A percentile compares a stretch with the other conserved stretches of the same genome.
phyloP scores from a whole-genome alignment of 2,888 invertebrate genomes.

The Cephus pygmeus region DNA sequence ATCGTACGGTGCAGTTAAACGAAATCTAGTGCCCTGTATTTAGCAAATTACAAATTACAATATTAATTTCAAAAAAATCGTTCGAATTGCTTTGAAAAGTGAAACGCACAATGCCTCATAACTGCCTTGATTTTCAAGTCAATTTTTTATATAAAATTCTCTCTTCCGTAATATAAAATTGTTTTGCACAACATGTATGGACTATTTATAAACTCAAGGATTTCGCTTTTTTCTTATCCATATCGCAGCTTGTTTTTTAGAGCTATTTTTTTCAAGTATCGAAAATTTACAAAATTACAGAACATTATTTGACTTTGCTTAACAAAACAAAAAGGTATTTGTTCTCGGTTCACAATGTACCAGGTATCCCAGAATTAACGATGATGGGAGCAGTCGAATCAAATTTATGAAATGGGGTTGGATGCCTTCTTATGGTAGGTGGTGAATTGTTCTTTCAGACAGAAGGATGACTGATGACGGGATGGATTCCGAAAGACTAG shows the following conservation, averaged over 20 bases:
- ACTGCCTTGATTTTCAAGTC: too few species aligned
- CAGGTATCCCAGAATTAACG: slow-evolving; percentile 30
- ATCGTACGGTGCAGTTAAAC: too few species aligned
- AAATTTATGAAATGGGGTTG: background rate
- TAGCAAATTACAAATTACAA: too few species aligned
- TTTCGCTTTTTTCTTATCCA: background rate
- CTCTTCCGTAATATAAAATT: background rate
- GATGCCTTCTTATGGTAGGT: background rate
- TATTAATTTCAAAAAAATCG: too few species aligned
- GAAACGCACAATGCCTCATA: too few species aligned
- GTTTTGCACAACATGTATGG: background rate
- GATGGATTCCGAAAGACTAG: background rate
- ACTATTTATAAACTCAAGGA: background rate
- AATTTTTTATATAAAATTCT: background rate
- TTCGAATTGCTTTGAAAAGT: too few species aligned
- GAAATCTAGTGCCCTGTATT: too few species aligned
- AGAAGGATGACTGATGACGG: background rate
- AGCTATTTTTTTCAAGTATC: background rate
- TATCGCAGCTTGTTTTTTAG: background rate
- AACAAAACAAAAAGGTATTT: background rate
- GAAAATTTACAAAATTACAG: background rate
- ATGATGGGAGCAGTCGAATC: slow-evolving; percentile 8
- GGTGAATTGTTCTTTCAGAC: background rate
- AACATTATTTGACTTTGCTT: background rate
- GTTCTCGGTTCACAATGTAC: background rate